Evolutionary conservation across 2,888 invertebrate genomes (phyloP).

Genomic region (Ichneumoninae sp.): DNA sequence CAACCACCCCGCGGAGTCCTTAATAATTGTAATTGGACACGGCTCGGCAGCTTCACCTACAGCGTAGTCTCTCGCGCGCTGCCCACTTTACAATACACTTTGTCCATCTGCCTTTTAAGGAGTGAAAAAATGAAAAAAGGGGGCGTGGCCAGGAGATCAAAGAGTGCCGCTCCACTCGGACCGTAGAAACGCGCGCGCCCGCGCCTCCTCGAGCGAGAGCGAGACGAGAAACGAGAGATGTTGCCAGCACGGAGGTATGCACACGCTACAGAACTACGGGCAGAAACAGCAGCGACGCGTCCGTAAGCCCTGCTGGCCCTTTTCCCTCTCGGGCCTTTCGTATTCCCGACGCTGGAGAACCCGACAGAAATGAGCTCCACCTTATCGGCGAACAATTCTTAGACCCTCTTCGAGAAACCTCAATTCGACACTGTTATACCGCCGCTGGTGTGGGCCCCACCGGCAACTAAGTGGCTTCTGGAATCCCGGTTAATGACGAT

Average conservation of each 20-base stretch:
- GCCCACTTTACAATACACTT: conserved; percentile 85
- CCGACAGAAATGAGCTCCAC: conserved; percentile 23
- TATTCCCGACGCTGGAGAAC: not conserved
- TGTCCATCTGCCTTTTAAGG: conserved; percentile 85
- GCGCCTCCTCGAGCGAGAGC: conserved; percentile 66
- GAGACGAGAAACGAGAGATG: conserved; percentile 62
- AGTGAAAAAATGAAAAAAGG: conserved; percentile 84
- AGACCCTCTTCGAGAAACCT: conserved; percentile 20
- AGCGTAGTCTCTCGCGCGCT: conserved; percentile 76
- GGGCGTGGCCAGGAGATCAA: conserved; percentile 83
- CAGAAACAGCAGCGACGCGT: conserved; percentile 46
- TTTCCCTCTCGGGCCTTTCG: conserved; percentile 31
- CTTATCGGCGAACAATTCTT: conserved; percentile 47
- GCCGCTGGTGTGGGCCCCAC: conserved; percentile 11
- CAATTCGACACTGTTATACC: conserved; percentile 28
- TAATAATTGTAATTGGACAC: conserved; percentile 84
- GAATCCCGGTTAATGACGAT: conserved; percentile 42
- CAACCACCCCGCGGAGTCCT: conserved; percentile 77
- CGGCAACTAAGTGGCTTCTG: conserved; percentile 47
- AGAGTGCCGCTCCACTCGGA: conserved; percentile 79
- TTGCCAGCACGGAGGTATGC: conserved; percentile 63
- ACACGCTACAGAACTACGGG: conserved; percentile 31
- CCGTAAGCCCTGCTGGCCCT: conserved; percentile 63
- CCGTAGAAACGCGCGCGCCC: conserved; percentile 53
- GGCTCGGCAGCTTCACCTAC: conserved; percentile 76